Evolutionary conservation across 2,113 vertebrate genomes (phyloP), one percentile per base, ranked within the genome.

Genomic region (Peromyscus leucopus): DNA sequence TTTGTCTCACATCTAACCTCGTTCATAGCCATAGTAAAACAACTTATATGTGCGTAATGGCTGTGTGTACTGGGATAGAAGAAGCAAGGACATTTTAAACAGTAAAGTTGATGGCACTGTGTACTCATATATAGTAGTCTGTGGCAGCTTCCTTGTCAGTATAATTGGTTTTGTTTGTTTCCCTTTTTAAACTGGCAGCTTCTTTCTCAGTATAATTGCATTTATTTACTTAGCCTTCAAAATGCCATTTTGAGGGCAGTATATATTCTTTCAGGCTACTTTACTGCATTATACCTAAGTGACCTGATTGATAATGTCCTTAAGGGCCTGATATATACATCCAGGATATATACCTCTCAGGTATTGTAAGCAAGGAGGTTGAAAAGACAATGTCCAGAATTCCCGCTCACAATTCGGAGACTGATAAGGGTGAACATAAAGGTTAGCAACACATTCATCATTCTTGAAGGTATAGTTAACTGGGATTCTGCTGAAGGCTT

Each of bases 271-370:
- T 96, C 84, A 96, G 96, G 67, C 86, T 90, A 61, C 91, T 96
- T 94, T 96, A 84, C 89, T 98, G 85, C 95, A 76, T 93, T 78
- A 46, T 97, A 91, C 91, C 83, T 92, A 74, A 97, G 90, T 97
- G 91, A 96, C 91, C 82, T 96, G 95, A 97, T 74, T 85, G 90
- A 92, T 90, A 94, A 86, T 94, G 91, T 97, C 36, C 63, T 96
- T 92, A 95, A 97, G 88, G 88, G 71, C 82, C 84, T 65, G 63
- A 26, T 95, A 92, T 76, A 97, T 93, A 92, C 82, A 97, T 93
- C 92, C 91, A 96, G 94, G 88, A 96, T 91, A 26, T 71, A 88
- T 96, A 96, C 91, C 78, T 96, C 96, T 96, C 93, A 96, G 93
- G 94, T 98, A 80, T 72, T 93, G 1, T 96, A 87, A 96, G 92